A percentile compares a stretch with the other conserved stretches of the same genome.
These are phyloP conservation scores for Agrypnia vestita DNA, from an alignment of 1,140 invertebrate species.

Conservation along the genomic window DNA sequence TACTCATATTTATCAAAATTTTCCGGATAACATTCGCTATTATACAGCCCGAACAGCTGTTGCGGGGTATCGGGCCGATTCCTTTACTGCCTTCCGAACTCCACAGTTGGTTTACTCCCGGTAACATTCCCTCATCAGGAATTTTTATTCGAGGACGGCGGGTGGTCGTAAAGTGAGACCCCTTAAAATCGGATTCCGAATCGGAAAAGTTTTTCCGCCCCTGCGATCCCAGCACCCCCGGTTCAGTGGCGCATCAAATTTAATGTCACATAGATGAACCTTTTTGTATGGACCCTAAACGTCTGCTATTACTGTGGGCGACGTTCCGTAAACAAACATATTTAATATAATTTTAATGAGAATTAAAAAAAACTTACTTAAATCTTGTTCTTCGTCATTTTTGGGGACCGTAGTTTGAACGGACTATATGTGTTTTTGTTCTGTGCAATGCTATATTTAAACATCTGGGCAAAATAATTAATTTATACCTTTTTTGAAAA, in stretches of 20 bases:
- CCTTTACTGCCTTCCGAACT: conserved; percentile 42
- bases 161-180: conserved; percentile 34
- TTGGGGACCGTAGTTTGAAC: too few relatives aligned
- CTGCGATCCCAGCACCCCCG: conserved; percentile 6
- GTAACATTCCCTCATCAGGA: conserved; percentile 31
- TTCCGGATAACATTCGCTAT: conserved; percentile 47
- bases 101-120: conserved; percentile 31
- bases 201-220: conserved; percentile 52
- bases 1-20: conserved; percentile 54
- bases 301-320: not conserved
- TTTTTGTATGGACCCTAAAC: conserved; percentile 17
- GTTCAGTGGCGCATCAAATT: conserved; percentile 29
- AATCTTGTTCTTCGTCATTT: too few relatives aligned
- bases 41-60: conserved; percentile 54
- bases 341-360: too few relatives aligned
- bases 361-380: too few relatives aligned
- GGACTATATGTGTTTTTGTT: too few relatives aligned
- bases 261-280: conserved; percentile 29
- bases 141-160: conserved; percentile 36
- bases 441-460: too few relatives aligned
- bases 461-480: too few relatives aligned
- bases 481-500: too few relatives aligned
- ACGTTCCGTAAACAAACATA: too few relatives aligned
- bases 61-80: conserved; percentile 49
- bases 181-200: conserved; percentile 48